phyloP scores from a whole-genome alignment of 2,888 invertebrate species.

The Drosophila nr. perissopoda region DNA sequence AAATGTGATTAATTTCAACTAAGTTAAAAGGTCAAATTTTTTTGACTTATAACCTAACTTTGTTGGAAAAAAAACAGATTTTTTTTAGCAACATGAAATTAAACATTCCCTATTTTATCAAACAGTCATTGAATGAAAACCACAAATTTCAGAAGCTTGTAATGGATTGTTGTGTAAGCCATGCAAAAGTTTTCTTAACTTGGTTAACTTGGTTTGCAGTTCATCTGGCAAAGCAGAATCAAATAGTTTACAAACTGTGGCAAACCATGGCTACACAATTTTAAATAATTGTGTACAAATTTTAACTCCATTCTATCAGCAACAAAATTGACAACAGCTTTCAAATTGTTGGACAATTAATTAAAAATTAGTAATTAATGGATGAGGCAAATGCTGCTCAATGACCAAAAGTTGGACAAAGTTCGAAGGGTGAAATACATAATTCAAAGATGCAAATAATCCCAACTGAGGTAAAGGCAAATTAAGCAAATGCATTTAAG shows the following conservation, averaged over 20 bases:
- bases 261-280: conserved; percentile 17
- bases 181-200: conserved; percentile 43
- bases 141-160: neutral
- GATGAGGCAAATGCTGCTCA: conserved; percentile 9
- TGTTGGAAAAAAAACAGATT: neutral
- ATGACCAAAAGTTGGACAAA: conserved; percentile 4
- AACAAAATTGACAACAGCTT: conserved; percentile 8
- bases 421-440: conserved; percentile 6
- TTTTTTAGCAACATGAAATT: neutral
- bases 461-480: conserved; percentile 22
- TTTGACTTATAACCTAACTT: neutral
- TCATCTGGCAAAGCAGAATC: conserved; percentile 21
- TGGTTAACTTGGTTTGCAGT: conserved; percentile 11
- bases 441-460: conserved; percentile 8
- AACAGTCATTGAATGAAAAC: conserved; percentile 2
- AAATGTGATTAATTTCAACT: neutral
- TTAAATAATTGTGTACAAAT: conserved; percentile 7
- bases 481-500: conserved; percentile 13
- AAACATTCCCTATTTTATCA: neutral
- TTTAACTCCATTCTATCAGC: neutral
- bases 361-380: conserved; percentile 36
- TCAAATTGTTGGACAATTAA: conserved; percentile 38
- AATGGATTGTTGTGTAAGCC: conserved; percentile 15
- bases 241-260: conserved; percentile 45
- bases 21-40: neutral